phyloP scores from a whole-genome alignment of 1,140 invertebrate genomes.

The Euura lappo region DNA sequence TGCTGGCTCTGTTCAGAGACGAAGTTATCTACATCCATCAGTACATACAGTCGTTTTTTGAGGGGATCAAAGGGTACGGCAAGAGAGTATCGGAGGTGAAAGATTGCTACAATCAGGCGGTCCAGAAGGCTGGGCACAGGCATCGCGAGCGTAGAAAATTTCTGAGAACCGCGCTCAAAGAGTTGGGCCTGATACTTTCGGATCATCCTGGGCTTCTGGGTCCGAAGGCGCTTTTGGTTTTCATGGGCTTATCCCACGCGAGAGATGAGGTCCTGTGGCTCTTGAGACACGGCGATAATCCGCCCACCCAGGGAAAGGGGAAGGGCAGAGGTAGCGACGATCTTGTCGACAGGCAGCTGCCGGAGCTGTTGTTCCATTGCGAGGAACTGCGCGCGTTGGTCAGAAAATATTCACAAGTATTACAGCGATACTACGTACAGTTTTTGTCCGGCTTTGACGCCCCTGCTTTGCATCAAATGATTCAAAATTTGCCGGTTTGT shows the following conservation, averaged over 20 bases:
- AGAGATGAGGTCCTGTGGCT: conserved; percentile 98
- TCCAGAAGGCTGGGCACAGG: conserved; percentile 87
- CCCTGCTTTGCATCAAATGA: conserved; percentile 87
- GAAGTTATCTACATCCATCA: conserved; percentile 96
- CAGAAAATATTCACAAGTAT: conserved; percentile 94
- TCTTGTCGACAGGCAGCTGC: conserved; percentile 91
- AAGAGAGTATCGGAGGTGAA: conserved; percentile 94
- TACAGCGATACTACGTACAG: conserved; percentile 98
- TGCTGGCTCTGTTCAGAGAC: conserved; percentile 93
- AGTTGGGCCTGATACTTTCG: conserved; percentile 92
- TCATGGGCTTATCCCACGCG: conserved; percentile 94
- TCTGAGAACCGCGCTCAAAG: conserved; percentile 92
- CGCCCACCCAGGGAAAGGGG: conserved; percentile 80
- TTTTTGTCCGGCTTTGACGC: conserved; percentile 96
- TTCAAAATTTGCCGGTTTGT: conserved; percentile 84
- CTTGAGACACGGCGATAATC: conserved; percentile 94
- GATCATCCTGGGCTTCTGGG: conserved; percentile 98
- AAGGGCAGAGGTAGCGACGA: conserved; percentile 89
- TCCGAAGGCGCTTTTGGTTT: conserved; percentile 95
- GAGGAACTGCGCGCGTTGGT: conserved; percentile 94
- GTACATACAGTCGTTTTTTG: conserved; percentile 93
- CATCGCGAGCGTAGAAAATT: conserved; percentile 97
- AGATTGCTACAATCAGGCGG: conserved; percentile 88
- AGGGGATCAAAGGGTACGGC: conserved; percentile 92
- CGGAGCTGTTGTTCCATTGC: conserved; percentile 97